phyloP scores from a whole-genome alignment of 2,888 invertebrate species.

The Hylaea fasciaria region DNA sequence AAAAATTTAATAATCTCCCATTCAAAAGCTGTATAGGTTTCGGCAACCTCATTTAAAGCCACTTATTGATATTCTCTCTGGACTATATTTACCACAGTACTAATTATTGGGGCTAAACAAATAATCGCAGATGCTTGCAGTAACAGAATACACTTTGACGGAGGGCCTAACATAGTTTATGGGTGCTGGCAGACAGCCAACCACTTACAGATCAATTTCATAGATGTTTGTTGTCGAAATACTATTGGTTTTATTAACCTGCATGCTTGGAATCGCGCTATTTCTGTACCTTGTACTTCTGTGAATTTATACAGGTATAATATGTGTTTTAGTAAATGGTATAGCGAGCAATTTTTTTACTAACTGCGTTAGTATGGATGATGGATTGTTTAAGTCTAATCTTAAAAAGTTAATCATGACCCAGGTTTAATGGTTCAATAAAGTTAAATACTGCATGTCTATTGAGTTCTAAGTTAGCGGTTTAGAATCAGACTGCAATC shows the following conservation, averaged over 20 bases:
- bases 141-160: constrained; percentile 40
- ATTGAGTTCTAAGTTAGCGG: too few species aligned
- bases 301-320: not conserved
- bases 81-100: constrained; percentile 18
- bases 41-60: constrained; percentile 19
- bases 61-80: constrained; percentile 20
- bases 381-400: too few species aligned
- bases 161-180: constrained; percentile 46
- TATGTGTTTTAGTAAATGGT: too few species aligned
- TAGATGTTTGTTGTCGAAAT: constrained; percentile 46
- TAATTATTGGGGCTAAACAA: constrained; percentile 39
- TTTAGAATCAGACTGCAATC: too few species aligned
- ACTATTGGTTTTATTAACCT: constrained; percentile 42
- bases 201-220: constrained; percentile 46
- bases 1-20: too few species aligned
- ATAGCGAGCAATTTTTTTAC: not conserved
- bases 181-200: constrained; percentile 51
- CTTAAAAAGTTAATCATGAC: too few species aligned
- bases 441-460: too few species aligned
- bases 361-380: too few species aligned
- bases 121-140: constrained; percentile 38
- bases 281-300: constrained; percentile 22
- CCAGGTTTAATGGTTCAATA: too few species aligned
- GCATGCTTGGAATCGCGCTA: constrained; percentile 35
- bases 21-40: not conserved